Base-by-base conservation (phyloP, 2,797 vertebrate species). In the Mallotus villosus region DNA sequence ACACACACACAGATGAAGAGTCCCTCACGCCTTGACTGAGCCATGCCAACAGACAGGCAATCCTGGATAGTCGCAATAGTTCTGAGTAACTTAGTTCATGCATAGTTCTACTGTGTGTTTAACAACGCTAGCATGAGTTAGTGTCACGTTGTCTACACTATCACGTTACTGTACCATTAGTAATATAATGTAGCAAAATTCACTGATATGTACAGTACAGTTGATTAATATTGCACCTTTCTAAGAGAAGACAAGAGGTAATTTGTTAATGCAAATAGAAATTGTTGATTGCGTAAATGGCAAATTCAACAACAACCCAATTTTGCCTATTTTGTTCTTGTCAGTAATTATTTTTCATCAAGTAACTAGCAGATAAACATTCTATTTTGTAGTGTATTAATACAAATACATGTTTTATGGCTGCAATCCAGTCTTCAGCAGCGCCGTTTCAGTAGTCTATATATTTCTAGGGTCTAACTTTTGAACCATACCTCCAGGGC, bases 91-190 rank as follows among this genome's bases (percentile, higher is more conserved):
- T 7, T n/a, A 41, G 24, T 69, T 70, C 72, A 82, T 84, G 85
- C 82, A 85, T 80, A 77, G 74, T 78, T 70, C 64, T 64, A 34
- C 63, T 74, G 55, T 70, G 74, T 77, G 68, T 69, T 53, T 6
- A n/a, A 55, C 17, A 60, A 60, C 3, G 53, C 70, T 71, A 63
- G 62, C 68, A 76, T 21, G 6, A 79, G 29, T 69, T 73, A 67
- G 53, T 81, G 46, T 16, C 17, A 70, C 29, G 72, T 68, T 25
- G 68, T 53, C 32, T 24, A 63, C 32, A 60, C 68, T 24, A 71
- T 71, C 25, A 71, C 34, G 41, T 74, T 24, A 24, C 19, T 25
- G 29, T 46, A 59, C 75, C 65, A 46, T 67, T 67, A 29, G 72
- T 70, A 62, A 76, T 14, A 75, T n/a, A 76, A 80, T 67, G 68